These are phyloP conservation scores for Alauda arvensis DNA, from an alignment of 2,797 vertebrate species.

Conservation along the genomic window DNA sequence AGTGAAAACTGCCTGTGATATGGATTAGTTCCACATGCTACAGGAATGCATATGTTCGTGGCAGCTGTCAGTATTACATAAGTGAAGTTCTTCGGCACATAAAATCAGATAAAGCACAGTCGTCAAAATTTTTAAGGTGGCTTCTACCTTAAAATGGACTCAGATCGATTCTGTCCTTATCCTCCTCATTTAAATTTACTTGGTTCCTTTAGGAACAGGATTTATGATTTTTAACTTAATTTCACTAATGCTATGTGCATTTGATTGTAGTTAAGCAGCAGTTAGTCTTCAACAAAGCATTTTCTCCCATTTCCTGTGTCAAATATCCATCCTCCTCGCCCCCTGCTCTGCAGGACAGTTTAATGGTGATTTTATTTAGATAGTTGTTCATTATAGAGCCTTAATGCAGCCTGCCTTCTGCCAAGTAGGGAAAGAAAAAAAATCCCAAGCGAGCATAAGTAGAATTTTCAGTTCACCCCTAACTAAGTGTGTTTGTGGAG, in stretches of 20 bases:
- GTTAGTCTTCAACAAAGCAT: neutral
- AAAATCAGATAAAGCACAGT: neutral
- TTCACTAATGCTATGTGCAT: neutral
- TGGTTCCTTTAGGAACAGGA: neutral
- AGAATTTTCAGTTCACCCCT: neutral
- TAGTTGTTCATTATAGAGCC: neutral
- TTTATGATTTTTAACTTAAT: neutral
- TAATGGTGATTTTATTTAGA: neutral
- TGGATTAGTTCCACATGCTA: neutral
- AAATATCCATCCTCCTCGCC: neutral
- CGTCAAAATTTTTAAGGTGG: neutral
- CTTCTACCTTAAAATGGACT: neutral
- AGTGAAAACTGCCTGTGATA: neutral
- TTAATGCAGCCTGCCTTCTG: neutral
- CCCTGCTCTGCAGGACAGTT: neutral
- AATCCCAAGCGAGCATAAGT: no score
- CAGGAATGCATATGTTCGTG: neutral
- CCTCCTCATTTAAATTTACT: neutral
- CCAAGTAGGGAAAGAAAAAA: neutral
- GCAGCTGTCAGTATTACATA: slow-evolving; percentile 40
- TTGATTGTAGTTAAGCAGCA: neutral
- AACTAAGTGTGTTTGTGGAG: neutral
- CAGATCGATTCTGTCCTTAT: neutral
- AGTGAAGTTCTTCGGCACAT: neutral
- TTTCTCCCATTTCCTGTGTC: neutral